Base-by-base conservation (phyloP, 2,113 vertebrate species). In the Lycocorax pyrrhopterus region DNA sequence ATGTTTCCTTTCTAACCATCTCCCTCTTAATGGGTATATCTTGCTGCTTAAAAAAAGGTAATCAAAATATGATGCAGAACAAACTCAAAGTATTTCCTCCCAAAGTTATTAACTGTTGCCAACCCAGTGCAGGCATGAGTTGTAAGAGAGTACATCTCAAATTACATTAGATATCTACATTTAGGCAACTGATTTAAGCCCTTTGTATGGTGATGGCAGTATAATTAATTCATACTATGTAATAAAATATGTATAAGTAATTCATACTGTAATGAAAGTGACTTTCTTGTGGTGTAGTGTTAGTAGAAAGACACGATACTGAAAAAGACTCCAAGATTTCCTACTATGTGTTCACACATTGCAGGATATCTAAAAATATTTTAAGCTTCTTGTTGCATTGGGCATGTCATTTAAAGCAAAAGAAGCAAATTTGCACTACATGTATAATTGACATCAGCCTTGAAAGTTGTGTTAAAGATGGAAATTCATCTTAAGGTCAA, bases 211-310 rank as follows among this genome's bases (percentile, higher is more conserved):
- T 84, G 72, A 77, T 84, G 86, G 15, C 72, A 80, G 35, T 67
- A 93, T 96, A 92, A 95, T 92, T 96, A 94, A 97, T 96, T 96
- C 88, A 92, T 96, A 59, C 55, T n/a, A 11, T 74, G 37, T 67
- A 89, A 94, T 93, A 67, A 95, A 96, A 93, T 95, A 95, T 94
- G 86, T 80, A 94, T 83, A 95, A 90, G 88, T 94, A 92, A 94
- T 93, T 94, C 47, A 90, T 77, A 71, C 47, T 41, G 25, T 95
- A 93, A 93, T 95, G 86, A 90, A 89, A 94, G 84, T 86, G 86
- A 67, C 79, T 67, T 95, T 92, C 72, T 55, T 90, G 27, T 49
- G 58, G 49, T 66, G 43, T 92, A 74, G 8, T 37, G 21, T 30
- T 86, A 44, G 35, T 55, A 84, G 64, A 81, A 86, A 88, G 90